Conservation (phyloP, 2,113 vertebrate species). For the Gopherus flavomarginatus region DNA sequence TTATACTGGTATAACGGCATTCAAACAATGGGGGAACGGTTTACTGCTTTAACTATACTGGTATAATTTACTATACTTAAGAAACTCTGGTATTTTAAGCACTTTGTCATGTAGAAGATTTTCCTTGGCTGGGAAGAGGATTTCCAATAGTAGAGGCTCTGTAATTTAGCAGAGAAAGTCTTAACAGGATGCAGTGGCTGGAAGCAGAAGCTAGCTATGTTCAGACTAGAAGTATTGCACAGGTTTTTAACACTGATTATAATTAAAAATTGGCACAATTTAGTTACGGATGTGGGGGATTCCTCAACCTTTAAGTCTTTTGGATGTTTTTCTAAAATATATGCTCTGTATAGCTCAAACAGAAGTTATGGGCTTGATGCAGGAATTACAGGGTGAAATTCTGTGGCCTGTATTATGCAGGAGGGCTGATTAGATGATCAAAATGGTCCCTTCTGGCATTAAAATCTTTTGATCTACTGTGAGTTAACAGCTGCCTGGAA, state of each 20-base stretch:
- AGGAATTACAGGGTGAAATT: not conserved
- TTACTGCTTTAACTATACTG: not conserved
- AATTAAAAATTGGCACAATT: not conserved
- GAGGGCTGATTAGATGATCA: not conserved
- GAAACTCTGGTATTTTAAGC: slow-evolving; percentile 18
- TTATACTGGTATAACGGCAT: not conserved
- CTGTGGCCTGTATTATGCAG: not conserved
- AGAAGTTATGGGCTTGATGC: not conserved
- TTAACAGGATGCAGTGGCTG: rapidly evolving
- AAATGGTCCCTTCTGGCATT: no score
- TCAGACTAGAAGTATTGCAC: not conserved
- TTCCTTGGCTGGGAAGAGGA: not conserved
- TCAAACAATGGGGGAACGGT: not conserved
- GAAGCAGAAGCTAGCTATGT: not conserved
- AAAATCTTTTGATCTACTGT: not conserved
- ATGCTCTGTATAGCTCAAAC: not conserved
- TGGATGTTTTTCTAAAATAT: not conserved
- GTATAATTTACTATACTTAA: slow-evolving; percentile 1
- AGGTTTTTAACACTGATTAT: not conserved
- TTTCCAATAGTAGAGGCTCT: slow-evolving; percentile 29
- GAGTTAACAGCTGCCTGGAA: not conserved
- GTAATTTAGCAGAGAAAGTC: slow-evolving; percentile 8
- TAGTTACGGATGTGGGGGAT: rapidly evolving
- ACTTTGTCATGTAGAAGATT: not conserved
- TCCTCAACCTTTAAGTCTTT: slow-evolving; percentile 1